Evolutionary conservation across 2,888 invertebrate species (phyloP).

Genomic region (Drosophila nr. perissopoda): DNA sequence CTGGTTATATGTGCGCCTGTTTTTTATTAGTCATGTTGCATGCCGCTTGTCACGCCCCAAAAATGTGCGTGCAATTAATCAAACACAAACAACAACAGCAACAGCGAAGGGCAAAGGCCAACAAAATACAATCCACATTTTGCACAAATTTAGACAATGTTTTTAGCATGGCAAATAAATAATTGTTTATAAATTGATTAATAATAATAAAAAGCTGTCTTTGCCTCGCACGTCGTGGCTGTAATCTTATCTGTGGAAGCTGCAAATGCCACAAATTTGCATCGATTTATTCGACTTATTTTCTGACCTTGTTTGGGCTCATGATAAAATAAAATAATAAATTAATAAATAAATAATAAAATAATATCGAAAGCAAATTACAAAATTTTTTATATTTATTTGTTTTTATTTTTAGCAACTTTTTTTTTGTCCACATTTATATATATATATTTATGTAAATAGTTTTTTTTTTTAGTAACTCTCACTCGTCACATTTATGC

Average conservation of each 20-base stretch:
- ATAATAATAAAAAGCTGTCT: background rate
- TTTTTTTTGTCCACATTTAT: background rate
- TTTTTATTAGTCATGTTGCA: constrained; percentile 65
- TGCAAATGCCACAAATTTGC: background rate
- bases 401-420: background rate
- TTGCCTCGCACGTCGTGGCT: too few species aligned
- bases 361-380: too few species aligned
- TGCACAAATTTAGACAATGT: background rate
- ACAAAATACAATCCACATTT: background rate
- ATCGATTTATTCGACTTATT: too few species aligned
- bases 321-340: too few species aligned
- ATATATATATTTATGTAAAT: background rate
- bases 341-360: too few species aligned
- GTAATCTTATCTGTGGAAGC: background rate
- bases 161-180: background rate
- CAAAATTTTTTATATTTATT: too few species aligned
- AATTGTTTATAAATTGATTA: background rate
- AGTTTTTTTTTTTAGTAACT: background rate
- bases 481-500: background rate
- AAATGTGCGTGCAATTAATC: constrained; percentile 63
- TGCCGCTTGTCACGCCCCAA: constrained; percentile 57
- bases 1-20: constrained; percentile 16
- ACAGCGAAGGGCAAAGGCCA: background rate
- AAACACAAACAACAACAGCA: constrained; percentile 10
- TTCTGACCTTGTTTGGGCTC: too few species aligned